Evolutionary conservation across 2,113 vertebrate genomes (phyloP).

Genomic region (Glaucomys volans): DNA sequence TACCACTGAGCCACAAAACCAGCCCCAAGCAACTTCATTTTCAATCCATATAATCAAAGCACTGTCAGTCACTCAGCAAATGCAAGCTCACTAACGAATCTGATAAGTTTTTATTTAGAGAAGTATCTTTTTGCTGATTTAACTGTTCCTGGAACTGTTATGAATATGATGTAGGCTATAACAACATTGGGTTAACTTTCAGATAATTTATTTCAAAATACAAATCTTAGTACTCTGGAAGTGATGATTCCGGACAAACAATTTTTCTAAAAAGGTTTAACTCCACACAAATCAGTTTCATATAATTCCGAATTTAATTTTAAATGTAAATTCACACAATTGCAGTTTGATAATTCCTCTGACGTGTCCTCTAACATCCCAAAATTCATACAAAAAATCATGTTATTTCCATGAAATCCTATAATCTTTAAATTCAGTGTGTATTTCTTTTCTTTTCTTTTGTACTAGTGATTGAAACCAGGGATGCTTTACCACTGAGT

Average conservation of each 20-base stretch:
- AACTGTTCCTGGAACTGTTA: neutral
- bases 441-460: too few relatives aligned
- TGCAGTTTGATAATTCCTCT: constrained; percentile 24
- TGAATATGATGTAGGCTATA: neutral
- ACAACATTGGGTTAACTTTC: neutral
- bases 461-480: too few relatives aligned
- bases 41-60: constrained; percentile 26
- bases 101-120: constrained; percentile 29
- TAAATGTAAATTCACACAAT: constrained; percentile 41
- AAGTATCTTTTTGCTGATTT: neutral
- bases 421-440: constrained; percentile 1
- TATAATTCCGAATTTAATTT: constrained; percentile 48
- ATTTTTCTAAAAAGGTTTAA: constrained; percentile 53
- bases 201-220: constrained; percentile 31
- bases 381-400: too few relatives aligned
- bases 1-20: too few relatives aligned
- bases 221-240: constrained; percentile 52
- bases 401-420: constrained; percentile 7
- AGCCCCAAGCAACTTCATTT: constrained; percentile 44
- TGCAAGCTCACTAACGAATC: neutral
- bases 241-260: neutral
- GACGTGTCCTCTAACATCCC: constrained; percentile 29
- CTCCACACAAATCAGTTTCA: neutral
- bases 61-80: neutral
- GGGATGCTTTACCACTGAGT: too few relatives aligned